Evolutionary conservation across 2,888 invertebrate species (phyloP), one percentile per base, ranked within the genome.

Genomic region (Campopleginae sp.): DNA sequence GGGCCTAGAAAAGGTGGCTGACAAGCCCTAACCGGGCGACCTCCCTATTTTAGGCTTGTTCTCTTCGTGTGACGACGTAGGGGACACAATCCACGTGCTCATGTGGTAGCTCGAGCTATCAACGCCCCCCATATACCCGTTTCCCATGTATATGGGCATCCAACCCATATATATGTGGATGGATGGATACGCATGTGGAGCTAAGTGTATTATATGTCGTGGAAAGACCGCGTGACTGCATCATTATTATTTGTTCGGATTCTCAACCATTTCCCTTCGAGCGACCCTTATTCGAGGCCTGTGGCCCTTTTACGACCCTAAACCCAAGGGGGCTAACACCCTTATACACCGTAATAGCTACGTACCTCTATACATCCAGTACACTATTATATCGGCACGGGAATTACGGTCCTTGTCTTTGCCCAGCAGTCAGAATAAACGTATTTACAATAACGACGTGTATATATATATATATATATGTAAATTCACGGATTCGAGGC

Each of bases 71-170:
- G 48, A 82, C 72, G 77, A 66, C 51, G 38, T 46, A 14, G 42
- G 48, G 70, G 51, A 70, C 48, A 65, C 72, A 38, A 66, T 70
- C 81, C 84, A 85, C 82, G 85, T 79, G 82, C 85, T 79, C 23
- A 65, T 79, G 85, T 58, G 79, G 85, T 79, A 38, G 75, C 82
- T 66, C 66, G 44, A 58, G 54, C 75, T 84, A 88, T 85, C 86
- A 87, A 85, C 85, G 84, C 85, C 81, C 85, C 81, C 83, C 82
- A 85, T 83, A 85, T 83, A 87, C 87, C 86, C 85, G 86, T 79
- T 87, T 78, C 61, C 75, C 38, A 61, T 61, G 17, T 33, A 38
- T 27, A 7, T n/a, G 23, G 2, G 42, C 19, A 38, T 14, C 6
- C 19, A 12, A 19, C 33, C 23, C 38, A 14, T 23, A 44, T 42